Evolutionary conservation across 2,113 vertebrate genomes (phyloP), one percentile per base, ranked within the genome.

Genomic region (Perccottus glenii): DNA sequence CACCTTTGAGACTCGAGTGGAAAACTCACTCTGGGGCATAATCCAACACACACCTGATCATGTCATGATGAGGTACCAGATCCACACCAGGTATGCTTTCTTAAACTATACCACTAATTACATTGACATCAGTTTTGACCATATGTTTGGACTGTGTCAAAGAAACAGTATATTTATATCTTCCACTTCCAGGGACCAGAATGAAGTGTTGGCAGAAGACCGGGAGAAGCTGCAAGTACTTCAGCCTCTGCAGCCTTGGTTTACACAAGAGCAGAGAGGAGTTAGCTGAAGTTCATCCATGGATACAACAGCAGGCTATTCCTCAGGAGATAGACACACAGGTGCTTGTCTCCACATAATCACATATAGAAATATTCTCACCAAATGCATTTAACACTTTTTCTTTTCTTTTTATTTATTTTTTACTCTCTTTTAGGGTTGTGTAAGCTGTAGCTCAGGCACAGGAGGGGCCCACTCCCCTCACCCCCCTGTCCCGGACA

Each of bases 51-150:
- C 88, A 0, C 89, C 94, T 0, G 91, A 95, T 35, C 60, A 1
- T 10, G 64, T 94, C 78, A 92, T 95, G 78, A 95, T 95, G 94
- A 96, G 92, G 0, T 95, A 95, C 80, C 95, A 96, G 91, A 88
- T 96, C 35, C 93, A 90, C 4, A 78, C 91, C 87, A 94, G 95
- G 96, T 96, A 92, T 75, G 81, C 5, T 35, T 35, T 4, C 40
- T 4, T 3, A 47, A 27, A 27, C 19, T 27, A 27, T 27, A 3
- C 19, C 19, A 27, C 19, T 27, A 27, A 27, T 27, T 27, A 6
- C 4, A 9, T 49, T 2, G 6, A 8, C 11, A 43, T 43, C 42
- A 43, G 42, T 27, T 27, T 27, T 27, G 19, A 27, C 19, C 2
- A 27, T 27, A 27, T 27, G 19, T 27, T 27, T 27, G 19, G 19